Percentiles rank a stretch among this genome's conserved stretches.
phyloP scores from a whole-genome alignment of 2,113 vertebrate species.

The Donacobius atricapilla region DNA sequence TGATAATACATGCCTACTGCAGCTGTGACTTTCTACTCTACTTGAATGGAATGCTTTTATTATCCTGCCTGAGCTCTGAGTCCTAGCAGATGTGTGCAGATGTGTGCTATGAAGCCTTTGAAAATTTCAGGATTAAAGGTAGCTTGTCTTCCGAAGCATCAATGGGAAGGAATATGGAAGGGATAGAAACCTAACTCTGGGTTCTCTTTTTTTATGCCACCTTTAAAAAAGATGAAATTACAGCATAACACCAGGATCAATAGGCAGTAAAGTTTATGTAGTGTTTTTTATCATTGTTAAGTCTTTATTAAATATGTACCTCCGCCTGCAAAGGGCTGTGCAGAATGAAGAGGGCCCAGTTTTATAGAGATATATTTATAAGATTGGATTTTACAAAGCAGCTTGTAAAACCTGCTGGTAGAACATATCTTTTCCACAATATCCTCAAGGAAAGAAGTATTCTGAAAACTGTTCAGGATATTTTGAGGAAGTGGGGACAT shows the following conservation, averaged over 20 bases:
- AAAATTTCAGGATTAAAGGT: neutral
- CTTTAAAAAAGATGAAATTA: neutral
- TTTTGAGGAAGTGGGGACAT: neutral
- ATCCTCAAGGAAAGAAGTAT: neutral
- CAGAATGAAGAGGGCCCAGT: neutral
- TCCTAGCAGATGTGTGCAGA: neutral
- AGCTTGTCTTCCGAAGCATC: neutral
- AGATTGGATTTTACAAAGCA: neutral
- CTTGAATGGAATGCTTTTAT: slow-evolving; percentile 22
- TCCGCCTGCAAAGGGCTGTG: neutral
- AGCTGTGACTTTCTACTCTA: slow-evolving; percentile 36
- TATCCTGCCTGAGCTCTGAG: neutral
- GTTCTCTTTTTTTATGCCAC: neutral
- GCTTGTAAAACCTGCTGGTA: neutral
- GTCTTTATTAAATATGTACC: neutral
- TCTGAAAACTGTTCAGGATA: neutral
- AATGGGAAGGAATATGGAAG: neutral
- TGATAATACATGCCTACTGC: slow-evolving; percentile 7
- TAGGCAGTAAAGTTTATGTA: neutral
- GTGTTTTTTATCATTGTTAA: neutral
- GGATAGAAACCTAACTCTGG: neutral
- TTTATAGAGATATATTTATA: neutral
- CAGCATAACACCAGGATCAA: neutral
- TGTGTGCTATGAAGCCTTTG: neutral
- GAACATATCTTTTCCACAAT: neutral